phyloP scores from a whole-genome alignment of 2,113 vertebrate genomes.

The Clarias macrocephalus region DNA sequence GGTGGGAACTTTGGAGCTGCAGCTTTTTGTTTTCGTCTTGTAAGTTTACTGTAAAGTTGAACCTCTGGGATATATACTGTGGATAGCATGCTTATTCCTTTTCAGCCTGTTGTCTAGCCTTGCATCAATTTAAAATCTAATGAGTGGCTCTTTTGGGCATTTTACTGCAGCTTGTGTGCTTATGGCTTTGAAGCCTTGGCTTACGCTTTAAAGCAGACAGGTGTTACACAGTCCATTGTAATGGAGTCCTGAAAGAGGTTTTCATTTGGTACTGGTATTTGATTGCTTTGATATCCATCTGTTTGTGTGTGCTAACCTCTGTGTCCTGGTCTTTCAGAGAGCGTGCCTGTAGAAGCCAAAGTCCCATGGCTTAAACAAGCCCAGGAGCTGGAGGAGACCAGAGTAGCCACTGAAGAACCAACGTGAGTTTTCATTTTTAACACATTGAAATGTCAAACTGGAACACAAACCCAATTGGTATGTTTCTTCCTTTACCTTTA shows the following conservation, averaged over 20 bases:
- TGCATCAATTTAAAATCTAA: neutral
- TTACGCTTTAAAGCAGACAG: constrained; percentile 21
- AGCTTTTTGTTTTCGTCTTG: neutral
- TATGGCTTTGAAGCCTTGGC: neutral
- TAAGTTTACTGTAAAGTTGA: neutral
- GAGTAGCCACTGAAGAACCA: constrained; percentile 82
- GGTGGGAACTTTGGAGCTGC: neutral
- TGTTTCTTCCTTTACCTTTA: neutral
- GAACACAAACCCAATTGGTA: neutral
- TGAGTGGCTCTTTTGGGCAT: neutral
- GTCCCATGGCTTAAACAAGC: constrained; percentile 90
- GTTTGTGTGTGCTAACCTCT: constrained; percentile 26
- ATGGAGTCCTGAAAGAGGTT: neutral
- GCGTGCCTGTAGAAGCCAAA: constrained; percentile 85
- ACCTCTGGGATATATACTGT: too few species aligned
- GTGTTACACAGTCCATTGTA: constrained; percentile 15
- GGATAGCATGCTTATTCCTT: neutral
- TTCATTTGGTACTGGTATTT: neutral
- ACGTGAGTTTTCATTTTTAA: constrained; percentile 73
- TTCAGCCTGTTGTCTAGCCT: neutral
- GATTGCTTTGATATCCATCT: constrained; percentile 31
- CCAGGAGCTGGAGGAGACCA: constrained; percentile 85
- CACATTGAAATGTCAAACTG: neutral
- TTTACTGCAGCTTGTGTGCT: neutral
- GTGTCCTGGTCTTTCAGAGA: constrained; percentile 72